Conservation (phyloP, 2,113 vertebrate genomes). For the Mesitornis unicolor region DNA sequence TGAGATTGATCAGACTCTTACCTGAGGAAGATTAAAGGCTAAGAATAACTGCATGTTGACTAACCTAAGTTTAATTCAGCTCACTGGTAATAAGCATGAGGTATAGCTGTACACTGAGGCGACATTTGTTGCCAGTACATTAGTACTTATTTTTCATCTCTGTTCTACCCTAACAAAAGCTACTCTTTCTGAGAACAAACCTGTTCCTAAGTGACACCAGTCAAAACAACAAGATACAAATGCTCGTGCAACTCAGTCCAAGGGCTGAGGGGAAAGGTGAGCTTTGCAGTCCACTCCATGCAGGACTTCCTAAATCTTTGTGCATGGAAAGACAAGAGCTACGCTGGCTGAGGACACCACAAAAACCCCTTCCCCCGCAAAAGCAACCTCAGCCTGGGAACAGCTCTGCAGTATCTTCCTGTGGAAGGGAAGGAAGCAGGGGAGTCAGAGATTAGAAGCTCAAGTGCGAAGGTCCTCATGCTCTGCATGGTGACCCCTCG, state of each 20-base stretch:
- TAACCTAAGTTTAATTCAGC: not conserved
- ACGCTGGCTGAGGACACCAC: accelerated
- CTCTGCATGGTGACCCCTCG: not conserved
- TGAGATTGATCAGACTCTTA: not conserved
- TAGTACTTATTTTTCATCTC: not conserved
- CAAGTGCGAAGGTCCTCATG: not conserved
- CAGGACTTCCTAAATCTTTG: not conserved
- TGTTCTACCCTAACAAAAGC: not conserved
- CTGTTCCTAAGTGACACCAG: not conserved
- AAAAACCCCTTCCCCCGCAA: not conserved
- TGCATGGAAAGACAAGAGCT: not conserved
- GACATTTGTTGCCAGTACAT: not conserved
- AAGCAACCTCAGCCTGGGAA: not conserved
- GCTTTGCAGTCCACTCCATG: not conserved
- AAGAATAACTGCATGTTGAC: not conserved
- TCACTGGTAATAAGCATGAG: not conserved
- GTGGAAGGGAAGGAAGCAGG: not conserved
- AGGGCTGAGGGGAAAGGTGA: not conserved
- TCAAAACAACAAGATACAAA: accelerated
- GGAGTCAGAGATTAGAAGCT: not conserved
- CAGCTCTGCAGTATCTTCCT: not conserved
- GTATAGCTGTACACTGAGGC: not conserved
- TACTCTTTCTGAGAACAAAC: not conserved
- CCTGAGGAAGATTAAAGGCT: not conserved
- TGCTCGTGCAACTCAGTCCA: not conserved